phyloP scores from a whole-genome alignment of 2,888 invertebrate species.

The Nomada hirtipes region DNA sequence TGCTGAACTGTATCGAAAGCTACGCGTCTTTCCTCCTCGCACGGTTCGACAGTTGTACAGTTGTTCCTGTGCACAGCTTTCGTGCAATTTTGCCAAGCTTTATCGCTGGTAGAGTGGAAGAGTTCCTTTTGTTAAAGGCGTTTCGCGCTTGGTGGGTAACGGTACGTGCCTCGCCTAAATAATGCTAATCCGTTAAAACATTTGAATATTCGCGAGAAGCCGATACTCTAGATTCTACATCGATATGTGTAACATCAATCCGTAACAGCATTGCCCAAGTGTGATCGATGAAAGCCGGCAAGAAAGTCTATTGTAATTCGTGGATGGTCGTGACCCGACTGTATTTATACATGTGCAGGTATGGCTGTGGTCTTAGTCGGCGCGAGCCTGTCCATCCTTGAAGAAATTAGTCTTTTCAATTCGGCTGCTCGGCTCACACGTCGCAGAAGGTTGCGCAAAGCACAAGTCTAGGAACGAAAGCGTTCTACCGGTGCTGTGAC shows the following conservation, averaged over 20 bases:
- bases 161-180: background rate
- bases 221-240: slow-evolving; percentile 55
- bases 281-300: slow-evolving; percentile 83
- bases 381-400: slow-evolving; percentile 77
- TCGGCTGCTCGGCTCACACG: slow-evolving; percentile 66
- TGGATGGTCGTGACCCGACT: slow-evolving; percentile 83
- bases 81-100: background rate
- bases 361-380: slow-evolving; percentile 81
- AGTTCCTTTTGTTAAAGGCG: no score
- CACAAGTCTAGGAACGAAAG: background rate
- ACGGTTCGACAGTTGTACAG: background rate
- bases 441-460: slow-evolving; percentile 21
- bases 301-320: slow-evolving; percentile 85
- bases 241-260: slow-evolving; percentile 80
- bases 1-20: background rate
- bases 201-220: slow-evolving; percentile 26
- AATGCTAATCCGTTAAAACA: slow-evolving; percentile 21
- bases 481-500: slow-evolving; percentile 63
- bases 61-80: background rate
- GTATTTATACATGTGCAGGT: slow-evolving; percentile 84
- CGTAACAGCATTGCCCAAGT: slow-evolving; percentile 82
- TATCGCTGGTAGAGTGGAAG: no score
- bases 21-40: background rate
- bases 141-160: background rate
- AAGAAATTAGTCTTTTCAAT: slow-evolving; percentile 76